Evolutionary conservation across 2,888 invertebrate species (phyloP).

Genomic region (Eumacrocentrus americanus): DNA sequence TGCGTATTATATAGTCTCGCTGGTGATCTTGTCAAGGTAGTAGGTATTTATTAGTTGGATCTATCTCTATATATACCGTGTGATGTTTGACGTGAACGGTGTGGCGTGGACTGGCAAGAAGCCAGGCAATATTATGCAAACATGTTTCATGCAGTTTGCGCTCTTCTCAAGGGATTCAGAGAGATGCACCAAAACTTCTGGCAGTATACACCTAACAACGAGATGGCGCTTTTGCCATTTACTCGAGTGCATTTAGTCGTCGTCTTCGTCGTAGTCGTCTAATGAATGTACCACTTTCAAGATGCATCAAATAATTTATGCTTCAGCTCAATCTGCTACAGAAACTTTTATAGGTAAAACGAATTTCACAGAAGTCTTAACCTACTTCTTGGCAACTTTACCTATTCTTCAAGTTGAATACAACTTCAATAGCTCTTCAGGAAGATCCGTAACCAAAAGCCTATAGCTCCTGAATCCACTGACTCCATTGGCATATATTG

Average conservation of each 20-base stretch:
- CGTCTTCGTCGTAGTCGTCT: not conserved
- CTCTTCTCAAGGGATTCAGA: constrained; percentile 20
- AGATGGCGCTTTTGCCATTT: constrained; percentile 17
- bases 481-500: too few relatives aligned
- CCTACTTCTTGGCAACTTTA: not conserved
- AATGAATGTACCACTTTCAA: too few relatives aligned
- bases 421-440: too few relatives aligned
- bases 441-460: too few relatives aligned
- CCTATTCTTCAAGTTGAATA: not conserved
- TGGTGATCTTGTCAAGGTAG: not conserved
- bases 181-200: constrained; percentile 14
- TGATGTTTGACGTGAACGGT: constrained; percentile 20
- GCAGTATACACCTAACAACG: not conserved
- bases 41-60: not conserved
- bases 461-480: too few relatives aligned
- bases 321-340: too few relatives aligned
- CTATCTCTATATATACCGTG: not conserved
- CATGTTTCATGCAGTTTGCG: constrained; percentile 34
- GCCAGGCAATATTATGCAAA: constrained; percentile 41
- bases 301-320: too few relatives aligned
- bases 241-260: constrained; percentile 6
- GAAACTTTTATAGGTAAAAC: too few relatives aligned
- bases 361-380: too few relatives aligned
- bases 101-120: constrained; percentile 37
- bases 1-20: not conserved